phyloP scores from a whole-genome alignment of 2,888 invertebrate species.

The Clistopyga incitator region DNA sequence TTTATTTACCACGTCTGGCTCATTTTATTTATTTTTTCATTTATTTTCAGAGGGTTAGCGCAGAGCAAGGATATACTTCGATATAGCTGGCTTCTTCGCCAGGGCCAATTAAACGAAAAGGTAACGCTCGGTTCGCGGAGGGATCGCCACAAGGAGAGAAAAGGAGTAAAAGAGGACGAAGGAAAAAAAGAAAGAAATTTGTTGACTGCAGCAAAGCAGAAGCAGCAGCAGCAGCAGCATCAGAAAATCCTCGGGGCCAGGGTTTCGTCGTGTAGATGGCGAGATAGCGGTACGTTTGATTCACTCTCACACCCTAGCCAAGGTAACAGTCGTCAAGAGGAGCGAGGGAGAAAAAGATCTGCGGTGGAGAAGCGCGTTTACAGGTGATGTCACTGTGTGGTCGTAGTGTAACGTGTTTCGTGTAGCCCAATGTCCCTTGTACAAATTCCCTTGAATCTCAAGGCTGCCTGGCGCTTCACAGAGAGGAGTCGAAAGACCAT shows the following conservation, averaged over 20 bases:
- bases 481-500: constrained; percentile 6
- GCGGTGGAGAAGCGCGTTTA: not conserved
- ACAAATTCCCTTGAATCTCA: constrained; percentile 64
- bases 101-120: constrained; percentile 56
- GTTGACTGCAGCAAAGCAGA: constrained; percentile 53
- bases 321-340: constrained; percentile 15
- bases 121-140: constrained; percentile 37
- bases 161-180: constrained; percentile 30
- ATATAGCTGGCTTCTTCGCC: not conserved
- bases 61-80: not conserved
- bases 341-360: constrained; percentile 25
- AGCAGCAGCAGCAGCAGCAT: constrained; percentile 39
- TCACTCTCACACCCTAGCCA: constrained; percentile 51
- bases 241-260: constrained; percentile 37
- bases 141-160: constrained; percentile 35
- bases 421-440: constrained; percentile 58
- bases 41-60: not conserved
- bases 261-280: constrained; percentile 63
- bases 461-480: constrained; percentile 47
- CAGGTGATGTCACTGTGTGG: constrained; percentile 58
- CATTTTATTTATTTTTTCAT: not conserved
- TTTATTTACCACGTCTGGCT: not conserved
- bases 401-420: constrained; percentile 62
- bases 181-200: constrained; percentile 44
- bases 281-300: constrained; percentile 66